Conservation (phyloP, 2,888 invertebrate genomes). For the Creontiades dilutus region DNA sequence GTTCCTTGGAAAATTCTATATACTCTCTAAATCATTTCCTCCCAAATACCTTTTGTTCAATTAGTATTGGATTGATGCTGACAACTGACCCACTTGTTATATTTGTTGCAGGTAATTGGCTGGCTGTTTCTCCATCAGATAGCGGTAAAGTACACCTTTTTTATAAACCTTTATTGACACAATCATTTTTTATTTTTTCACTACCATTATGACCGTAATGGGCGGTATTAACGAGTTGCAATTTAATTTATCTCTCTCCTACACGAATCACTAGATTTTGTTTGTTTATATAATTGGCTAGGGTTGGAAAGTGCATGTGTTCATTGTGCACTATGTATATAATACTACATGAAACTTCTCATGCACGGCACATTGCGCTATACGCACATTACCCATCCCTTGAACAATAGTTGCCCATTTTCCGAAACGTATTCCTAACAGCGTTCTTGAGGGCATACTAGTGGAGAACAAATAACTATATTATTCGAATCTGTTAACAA, state of each 20-base stretch:
- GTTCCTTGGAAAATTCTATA: no score
- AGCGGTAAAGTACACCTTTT: slow-evolving; percentile 74
- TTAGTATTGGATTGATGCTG: no score
- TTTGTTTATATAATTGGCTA: slow-evolving; percentile 29
- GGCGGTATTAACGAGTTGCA: neutral
- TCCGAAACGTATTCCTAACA: neutral
- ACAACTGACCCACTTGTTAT: neutral
- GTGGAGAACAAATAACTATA: neutral
- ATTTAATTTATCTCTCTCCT: neutral
- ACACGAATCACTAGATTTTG: slow-evolving; percentile 9
- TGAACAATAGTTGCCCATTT: slow-evolving; percentile 18
- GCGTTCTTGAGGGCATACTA: neutral
- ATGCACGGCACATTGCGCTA: slow-evolving; percentile 68
- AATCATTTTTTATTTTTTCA: slow-evolving; percentile 40
- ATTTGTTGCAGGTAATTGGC: slow-evolving; percentile 74
- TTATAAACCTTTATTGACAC: neutral
- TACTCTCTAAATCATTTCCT: no score
- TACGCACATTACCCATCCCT: slow-evolving; percentile 34
- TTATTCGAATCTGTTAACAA: no score
- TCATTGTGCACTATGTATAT: slow-evolving; percentile 65
- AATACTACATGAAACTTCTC: slow-evolving; percentile 36
- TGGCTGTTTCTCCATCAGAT: slow-evolving; percentile 74
- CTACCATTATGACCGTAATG: slow-evolving; percentile 15
- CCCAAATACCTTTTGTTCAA: no score
- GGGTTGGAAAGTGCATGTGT: slow-evolving; percentile 61